Evolutionary conservation across 2,113 vertebrate species (phyloP), one percentile per base, ranked within the genome.

Genomic region (pig (Sus scrofa)): DNA sequence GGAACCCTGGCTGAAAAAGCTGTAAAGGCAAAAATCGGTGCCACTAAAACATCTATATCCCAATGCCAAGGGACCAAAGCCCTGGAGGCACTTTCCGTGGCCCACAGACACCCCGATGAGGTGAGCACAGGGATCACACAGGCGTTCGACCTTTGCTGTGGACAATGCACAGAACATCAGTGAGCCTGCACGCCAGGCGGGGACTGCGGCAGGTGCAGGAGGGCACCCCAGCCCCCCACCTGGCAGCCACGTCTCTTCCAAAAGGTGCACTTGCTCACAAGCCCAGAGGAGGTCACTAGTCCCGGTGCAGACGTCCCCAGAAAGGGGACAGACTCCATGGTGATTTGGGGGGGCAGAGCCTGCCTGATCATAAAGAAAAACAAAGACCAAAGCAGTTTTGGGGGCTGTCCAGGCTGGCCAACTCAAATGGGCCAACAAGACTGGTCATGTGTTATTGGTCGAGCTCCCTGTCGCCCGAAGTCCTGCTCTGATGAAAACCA

Each of bases 361-460:
- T 58, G 68, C 58, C 39, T 27, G 26, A 63, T 24, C 24, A 19
- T 6, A 62, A 71, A 58, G 32, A 62, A 54, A 37, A 62, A 63
- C 12, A 44, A 86, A 90, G 77, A 73, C 65, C 7, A 37, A 52
- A 9, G 26, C 15, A 39, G 68, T 54, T 32, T 19, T 14, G 44
- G 26, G 12, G 37, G 18, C 16, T 37, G 20, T 34, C 18, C 15
- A 6, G 27, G 63, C 4, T 14, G 16, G 37, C 32, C 75, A 24
- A 30, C 39, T 34, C 12, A 14, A 60, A 56, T 0, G 7, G 39
- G 16, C 68, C 60, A 85, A 52, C 15, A 18, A 82, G 37, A 39
- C 39, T 37, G n/a, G 62, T 68, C 37, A 27, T 0, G 0, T 13
- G 58, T 78, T 58, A 8, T 0, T 20, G 32, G 52, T 5, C 1